These are phyloP conservation scores for Caerostris darwini DNA, from an alignment of 1,140 invertebrate species.

Conservation along the genomic window DNA sequence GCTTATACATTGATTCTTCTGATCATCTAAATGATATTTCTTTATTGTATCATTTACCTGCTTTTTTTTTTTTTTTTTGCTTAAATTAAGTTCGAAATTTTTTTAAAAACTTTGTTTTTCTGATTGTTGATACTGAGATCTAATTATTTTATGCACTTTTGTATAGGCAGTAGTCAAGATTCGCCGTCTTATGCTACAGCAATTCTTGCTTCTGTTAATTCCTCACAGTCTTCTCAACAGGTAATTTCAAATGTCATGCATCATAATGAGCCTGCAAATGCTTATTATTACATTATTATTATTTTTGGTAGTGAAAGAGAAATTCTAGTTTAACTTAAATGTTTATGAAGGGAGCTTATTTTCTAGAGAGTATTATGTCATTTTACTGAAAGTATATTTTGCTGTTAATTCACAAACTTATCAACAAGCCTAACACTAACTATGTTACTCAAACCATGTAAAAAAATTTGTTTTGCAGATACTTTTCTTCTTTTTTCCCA, in stretches of 20 bases:
- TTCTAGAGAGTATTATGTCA: too few species aligned
- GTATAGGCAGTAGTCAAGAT: background rate
- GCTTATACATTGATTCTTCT: slow-evolving; percentile 33
- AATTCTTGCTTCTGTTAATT: slow-evolving; percentile 34
- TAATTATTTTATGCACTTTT: background rate
- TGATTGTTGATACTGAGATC: background rate
- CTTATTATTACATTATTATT: background rate
- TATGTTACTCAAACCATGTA: too few species aligned
- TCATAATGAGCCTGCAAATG: too few species aligned
- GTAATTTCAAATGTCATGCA: background rate
- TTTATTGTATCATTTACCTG: background rate
- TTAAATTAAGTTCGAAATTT: background rate
- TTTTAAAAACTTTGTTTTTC: background rate
- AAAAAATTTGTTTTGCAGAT: too few species aligned
- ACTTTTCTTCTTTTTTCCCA: too few species aligned
- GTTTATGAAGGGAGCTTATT: too few species aligned
- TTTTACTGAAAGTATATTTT: too few species aligned
- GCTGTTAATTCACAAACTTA: too few species aligned
- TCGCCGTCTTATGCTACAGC: slow-evolving; percentile 56
- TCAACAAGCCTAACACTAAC: too few species aligned
- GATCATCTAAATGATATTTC: background rate
- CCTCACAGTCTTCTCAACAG: background rate
- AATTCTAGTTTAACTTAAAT: background rate
- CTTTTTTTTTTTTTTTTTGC: too few species aligned
- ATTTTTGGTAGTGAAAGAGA: background rate